Base-by-base conservation (phyloP, 2,888 invertebrate genomes). In the Sclerodermus sp. region DNA sequence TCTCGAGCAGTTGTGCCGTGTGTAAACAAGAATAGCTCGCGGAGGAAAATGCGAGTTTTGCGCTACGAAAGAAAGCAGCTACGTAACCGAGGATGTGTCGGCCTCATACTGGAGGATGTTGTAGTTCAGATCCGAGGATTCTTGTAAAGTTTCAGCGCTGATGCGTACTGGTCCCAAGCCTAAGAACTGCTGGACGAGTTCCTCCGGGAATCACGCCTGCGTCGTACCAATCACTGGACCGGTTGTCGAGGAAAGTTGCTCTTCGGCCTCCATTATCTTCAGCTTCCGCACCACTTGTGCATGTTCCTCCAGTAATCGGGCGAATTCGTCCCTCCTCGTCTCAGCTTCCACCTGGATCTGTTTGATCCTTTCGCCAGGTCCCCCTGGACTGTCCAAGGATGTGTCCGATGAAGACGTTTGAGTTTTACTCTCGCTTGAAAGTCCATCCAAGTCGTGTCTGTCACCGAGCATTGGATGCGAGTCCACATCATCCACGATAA, bases 231-330 rank as follows among this genome's bases (percentile, higher is more conserved):
- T 58, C 13, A 71, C 68, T 18, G 49, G 49, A 23, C 23, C 23
- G 57, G 57, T 62, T 1, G 53, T 31, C 41, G 56, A 47, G 45
- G 64, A 64, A 8, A 68, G 59, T 41, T 71, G 68, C 41, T 71
- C 71, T 49, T 71, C 71, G 10, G 71, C 75, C 45, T 79, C 79
- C 72, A 79, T 77, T 58, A 77, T 74, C 58, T 79, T 78, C 56
- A 79, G 62, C 57, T 76, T 75, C 44, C 73, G 70, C 29, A 79
- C 77, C 15, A 79, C 77, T 59, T 79, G 79, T 30, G 78, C 78
- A 57, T 79, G 79, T 53, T 79, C 79, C 50, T 79, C 79, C 30
- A 79, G 63, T 15, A 79, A 65, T 52, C 76, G 67, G 18, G 79
- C 79, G 57, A 79, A 79, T 53, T 79, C 79, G 46, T 69, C 73